Base-by-base conservation (phyloP, 1,140 invertebrate genomes). In the Portunus trituberculatus region DNA sequence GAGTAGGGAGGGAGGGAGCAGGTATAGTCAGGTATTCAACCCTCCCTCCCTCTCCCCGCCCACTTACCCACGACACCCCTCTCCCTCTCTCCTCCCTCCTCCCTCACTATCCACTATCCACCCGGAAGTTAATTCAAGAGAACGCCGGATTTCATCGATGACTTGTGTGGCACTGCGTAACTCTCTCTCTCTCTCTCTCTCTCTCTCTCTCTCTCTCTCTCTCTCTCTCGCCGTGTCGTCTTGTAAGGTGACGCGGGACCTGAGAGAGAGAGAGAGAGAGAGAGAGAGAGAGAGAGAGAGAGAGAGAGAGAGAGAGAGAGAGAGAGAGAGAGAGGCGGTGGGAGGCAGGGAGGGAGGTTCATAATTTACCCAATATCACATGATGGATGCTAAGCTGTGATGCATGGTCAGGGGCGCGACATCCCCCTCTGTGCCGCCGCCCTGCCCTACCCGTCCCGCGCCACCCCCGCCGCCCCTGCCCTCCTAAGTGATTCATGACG, bases 111-210 rank as follows among this genome's bases (percentile, higher is more conserved):
- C 48, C 52, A 59, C 1, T 39, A 12, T 0, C 67, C 25, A 76
- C 67, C 67, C 67, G 67, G 67, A 76, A 76, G 67, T 90, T 48
- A 16, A 90, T 32, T 48, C 45, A 90, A 28, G 88, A 90, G 25
- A 45, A 32, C 52, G 52, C 10, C 0, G 52, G 87, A 10, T 16
- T 16, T 48, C 48, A 46, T 52, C 29, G 10, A 45, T 90, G 45
- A n/a, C 2, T 90, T 46, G 45, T 46, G n/a, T 90, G 25, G 52
- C 52, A 10, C 52, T 76, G 67, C 67, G 67, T n/a, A n/a, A 76
- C 67, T 76, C 67, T 76, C 67, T 76, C 67, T 76, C 67, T 76
- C 67, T 76, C 67, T 76, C 67, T 29, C 32, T 46, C 88, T 90
- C 45, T 29, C 88, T 28, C 88, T n/a, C 32, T 90, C 16, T 46